phyloP scores from a whole-genome alignment of 2,113 vertebrate genomes.

The Microcebus tavaratra region DNA sequence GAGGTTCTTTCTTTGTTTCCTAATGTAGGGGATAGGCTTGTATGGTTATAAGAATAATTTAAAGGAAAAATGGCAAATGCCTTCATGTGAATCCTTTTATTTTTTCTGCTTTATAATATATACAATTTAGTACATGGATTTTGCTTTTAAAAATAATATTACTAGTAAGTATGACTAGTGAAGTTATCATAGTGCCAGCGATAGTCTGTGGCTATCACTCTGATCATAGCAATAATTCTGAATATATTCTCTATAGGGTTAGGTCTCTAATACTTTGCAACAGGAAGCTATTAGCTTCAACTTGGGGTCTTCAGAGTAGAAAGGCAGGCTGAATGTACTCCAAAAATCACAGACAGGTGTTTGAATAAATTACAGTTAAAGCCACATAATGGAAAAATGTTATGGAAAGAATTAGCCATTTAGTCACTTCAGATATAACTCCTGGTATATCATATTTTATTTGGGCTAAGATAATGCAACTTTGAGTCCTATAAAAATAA shows the following conservation, averaged over 20 bases:
- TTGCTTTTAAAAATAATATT: not conserved
- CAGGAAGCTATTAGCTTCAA: not conserved
- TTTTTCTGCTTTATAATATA: not conserved
- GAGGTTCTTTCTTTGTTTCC: not conserved
- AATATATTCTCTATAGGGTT: not conserved
- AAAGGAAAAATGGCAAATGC: not conserved
- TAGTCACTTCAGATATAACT: not conserved
- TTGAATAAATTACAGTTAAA: constrained; percentile 37
- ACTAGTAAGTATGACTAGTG: not conserved
- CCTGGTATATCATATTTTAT: constrained; percentile 22
- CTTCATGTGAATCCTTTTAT: not conserved
- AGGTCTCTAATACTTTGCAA: not conserved
- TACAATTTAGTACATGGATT: not conserved
- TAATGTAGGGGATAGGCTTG: not conserved
- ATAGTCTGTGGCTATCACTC: not conserved
- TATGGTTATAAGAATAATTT: not conserved
- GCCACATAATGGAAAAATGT: constrained; percentile 22
- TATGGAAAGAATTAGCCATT: constrained; percentile 46
- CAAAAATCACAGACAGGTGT: constrained; percentile 36
- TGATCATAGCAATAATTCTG: not conserved
- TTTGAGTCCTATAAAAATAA: constrained; percentile 35
- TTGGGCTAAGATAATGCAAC: not conserved
- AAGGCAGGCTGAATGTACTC: not conserved
- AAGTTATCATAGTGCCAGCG: not conserved
- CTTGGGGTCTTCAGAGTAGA: not conserved